Percentiles rank a stretch among this genome's conserved stretches.
Conservation (phyloP, 2,113 vertebrate genomes). For the Nothocercus julius region DNA sequence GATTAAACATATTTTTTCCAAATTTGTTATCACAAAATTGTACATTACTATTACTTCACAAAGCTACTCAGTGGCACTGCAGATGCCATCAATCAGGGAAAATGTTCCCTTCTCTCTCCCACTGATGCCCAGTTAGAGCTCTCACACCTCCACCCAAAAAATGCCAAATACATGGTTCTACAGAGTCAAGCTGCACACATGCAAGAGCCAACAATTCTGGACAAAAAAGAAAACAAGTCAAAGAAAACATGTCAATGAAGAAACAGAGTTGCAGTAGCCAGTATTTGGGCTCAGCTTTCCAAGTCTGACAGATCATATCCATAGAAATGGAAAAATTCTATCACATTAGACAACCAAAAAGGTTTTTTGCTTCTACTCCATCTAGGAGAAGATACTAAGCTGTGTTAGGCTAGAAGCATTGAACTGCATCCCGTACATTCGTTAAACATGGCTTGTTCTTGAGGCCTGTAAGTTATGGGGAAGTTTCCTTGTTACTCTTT, state of each 20-base stretch:
- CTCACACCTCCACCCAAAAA: not conserved
- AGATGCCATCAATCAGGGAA: not conserved
- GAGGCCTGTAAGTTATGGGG: not conserved
- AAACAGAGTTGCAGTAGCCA: not conserved
- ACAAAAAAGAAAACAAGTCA: not conserved
- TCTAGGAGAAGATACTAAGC: too few species aligned
- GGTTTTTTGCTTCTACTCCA: not conserved
- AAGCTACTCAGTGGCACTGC: not conserved
- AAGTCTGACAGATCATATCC: rapidly evolving
- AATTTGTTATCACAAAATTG: not conserved
- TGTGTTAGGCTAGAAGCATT: too few species aligned
- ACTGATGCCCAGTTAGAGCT: not conserved
- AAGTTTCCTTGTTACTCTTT: not conserved
- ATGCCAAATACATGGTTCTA: not conserved
- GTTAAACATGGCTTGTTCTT: not conserved
- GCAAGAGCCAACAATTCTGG: not conserved
- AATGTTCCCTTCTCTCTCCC: not conserved
- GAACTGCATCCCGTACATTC: not conserved
- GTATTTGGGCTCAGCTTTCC: not conserved
- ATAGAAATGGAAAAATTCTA: not conserved
- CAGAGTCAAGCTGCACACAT: not conserved
- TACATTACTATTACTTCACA: not conserved
- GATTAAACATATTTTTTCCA: not conserved
- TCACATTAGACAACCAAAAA: not conserved
- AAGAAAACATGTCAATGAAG: not conserved